These are phyloP conservation scores for Tadarida brasiliensis DNA, from an alignment of 2,797 vertebrate species.

Conservation along the genomic window DNA sequence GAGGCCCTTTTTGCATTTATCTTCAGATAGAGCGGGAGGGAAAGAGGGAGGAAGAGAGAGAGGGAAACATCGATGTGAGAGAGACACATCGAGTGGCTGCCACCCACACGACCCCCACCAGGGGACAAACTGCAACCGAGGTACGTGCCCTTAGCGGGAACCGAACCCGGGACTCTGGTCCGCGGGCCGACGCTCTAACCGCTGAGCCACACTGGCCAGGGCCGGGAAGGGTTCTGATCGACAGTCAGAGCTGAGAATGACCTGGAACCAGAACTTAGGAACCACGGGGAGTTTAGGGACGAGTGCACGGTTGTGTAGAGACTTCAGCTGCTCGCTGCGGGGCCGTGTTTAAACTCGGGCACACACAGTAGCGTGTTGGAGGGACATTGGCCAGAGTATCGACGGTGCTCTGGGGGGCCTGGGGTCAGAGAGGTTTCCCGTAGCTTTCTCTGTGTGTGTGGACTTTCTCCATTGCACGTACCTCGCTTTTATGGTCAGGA, in stretches of 20 bases:
- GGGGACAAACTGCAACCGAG: too few relatives aligned
- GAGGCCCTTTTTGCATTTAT: too few relatives aligned
- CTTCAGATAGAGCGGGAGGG: too few relatives aligned
- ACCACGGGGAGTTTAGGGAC: rapidly evolving
- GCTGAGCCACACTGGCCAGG: too few relatives aligned
- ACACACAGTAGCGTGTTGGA: rapidly evolving
- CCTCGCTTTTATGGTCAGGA: neutral
- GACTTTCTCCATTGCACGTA: neutral
- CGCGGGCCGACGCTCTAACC: too few relatives aligned
- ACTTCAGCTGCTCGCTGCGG: rapidly evolving
- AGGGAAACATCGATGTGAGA: too few relatives aligned
- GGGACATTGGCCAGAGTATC: rapidly evolving
- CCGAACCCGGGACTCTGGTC: too few relatives aligned
- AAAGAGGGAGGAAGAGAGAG: too few relatives aligned
- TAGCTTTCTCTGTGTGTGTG: neutral
- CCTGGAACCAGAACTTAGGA: neutral
- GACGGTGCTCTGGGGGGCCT: rapidly evolving
- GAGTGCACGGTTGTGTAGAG: rapidly evolving
- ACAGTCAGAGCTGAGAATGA: too few relatives aligned
- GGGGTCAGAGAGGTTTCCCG: neutral
- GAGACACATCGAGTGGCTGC: too few relatives aligned
- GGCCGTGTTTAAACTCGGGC: rapidly evolving
- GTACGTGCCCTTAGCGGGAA: too few relatives aligned
- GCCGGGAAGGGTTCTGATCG: neutral
- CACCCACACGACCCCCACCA: too few relatives aligned